These are phyloP conservation scores for Leucoma salicis DNA, from an alignment of 2,888 invertebrate species.

Conservation along the genomic window DNA sequence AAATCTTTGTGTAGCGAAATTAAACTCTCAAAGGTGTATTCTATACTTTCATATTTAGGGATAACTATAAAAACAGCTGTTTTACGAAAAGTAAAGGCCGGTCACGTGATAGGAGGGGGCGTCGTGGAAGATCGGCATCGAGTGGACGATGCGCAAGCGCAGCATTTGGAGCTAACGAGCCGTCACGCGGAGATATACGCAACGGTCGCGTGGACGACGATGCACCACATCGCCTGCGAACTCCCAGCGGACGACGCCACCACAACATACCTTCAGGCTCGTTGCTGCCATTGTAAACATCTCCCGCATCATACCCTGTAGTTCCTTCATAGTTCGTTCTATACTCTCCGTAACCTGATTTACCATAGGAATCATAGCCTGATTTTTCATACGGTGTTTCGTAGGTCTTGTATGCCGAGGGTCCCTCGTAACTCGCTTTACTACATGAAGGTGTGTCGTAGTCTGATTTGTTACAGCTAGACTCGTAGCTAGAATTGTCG, in stretches of 20 bases:
- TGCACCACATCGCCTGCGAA: constrained; percentile 60
- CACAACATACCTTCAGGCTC: constrained; percentile 58
- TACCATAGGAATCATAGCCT: constrained; percentile 31
- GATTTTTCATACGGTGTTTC: constrained; percentile 25
- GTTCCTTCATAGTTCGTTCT: constrained; percentile 40
- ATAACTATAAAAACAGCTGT: constrained; percentile 59
- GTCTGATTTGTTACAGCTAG: constrained; percentile 24
- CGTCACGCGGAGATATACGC: constrained; percentile 6
- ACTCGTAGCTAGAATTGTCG: constrained; percentile 30
- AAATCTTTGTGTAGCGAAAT: background rate
- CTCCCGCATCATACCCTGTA: constrained; percentile 42
- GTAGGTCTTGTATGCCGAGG: constrained; percentile 23
- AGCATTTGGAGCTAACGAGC: background rate
- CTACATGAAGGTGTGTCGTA: constrained; percentile 19
- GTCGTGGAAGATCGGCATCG: constrained; percentile 9
- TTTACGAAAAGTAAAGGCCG: constrained; percentile 67
- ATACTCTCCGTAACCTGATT: constrained; percentile 28
- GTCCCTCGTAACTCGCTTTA: constrained; percentile 27
- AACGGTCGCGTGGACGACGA: constrained; percentile 44
- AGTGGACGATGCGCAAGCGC: background rate
- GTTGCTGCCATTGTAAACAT: constrained; percentile 44
- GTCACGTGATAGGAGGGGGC: constrained; percentile 58
- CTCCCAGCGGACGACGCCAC: constrained; percentile 52
- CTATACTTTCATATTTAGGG: background rate
- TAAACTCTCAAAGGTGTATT: background rate